phyloP scores from a whole-genome alignment of 2,113 vertebrate species.

The Otocyon megalotis region DNA sequence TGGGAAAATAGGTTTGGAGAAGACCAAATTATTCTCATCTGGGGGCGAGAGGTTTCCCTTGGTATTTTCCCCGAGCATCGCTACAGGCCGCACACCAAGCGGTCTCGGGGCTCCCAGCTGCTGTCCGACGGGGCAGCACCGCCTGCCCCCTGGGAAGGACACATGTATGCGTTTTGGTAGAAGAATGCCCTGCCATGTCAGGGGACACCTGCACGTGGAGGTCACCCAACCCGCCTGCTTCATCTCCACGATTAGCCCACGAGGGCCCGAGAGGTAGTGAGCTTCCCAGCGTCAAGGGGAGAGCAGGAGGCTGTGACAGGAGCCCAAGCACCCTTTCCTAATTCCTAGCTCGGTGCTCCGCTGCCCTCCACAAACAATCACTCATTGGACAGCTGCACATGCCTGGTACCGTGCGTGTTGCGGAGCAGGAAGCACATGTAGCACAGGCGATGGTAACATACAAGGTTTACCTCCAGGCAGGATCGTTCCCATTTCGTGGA shows the following conservation, averaged over 20 bases:
- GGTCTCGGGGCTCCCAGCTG: neutral
- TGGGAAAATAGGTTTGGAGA: slow-evolving; percentile 36
- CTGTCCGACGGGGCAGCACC: neutral
- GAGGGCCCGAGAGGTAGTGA: neutral
- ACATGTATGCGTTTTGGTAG: neutral
- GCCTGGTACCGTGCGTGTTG: neutral
- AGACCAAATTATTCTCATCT: slow-evolving; percentile 74
- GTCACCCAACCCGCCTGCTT: neutral
- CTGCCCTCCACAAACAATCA: neutral
- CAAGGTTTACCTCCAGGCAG: neutral
- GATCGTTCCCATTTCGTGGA: neutral
- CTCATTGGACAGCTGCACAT: neutral
- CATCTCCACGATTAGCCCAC: neutral
- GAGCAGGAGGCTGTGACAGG: neutral
- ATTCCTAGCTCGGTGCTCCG: neutral
- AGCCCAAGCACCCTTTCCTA: neutral
- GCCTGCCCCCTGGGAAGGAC: neutral
- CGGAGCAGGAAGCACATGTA: neutral
- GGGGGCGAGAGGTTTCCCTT: slow-evolving; percentile 5
- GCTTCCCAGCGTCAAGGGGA: neutral
- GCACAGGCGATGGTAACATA: neutral
- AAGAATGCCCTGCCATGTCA: neutral
- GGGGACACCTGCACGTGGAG: neutral
- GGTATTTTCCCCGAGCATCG: too few relatives aligned
- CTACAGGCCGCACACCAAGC: neutral